Evolutionary conservation across 2,888 invertebrate species (phyloP).

Genomic region (Netelia virgata): DNA sequence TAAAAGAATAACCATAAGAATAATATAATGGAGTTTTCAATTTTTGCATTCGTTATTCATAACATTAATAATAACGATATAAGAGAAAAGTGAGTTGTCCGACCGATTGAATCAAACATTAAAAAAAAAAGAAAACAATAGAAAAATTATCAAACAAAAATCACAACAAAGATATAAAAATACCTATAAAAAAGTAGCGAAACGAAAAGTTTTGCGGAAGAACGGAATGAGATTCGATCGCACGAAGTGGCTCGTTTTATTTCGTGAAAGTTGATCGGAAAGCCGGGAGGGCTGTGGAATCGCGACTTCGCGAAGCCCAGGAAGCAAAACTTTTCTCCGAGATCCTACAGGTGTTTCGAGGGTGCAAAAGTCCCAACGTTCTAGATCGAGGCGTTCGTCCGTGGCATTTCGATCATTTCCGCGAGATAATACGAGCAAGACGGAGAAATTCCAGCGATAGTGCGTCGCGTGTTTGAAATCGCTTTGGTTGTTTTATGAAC

Average conservation of each 20-base stretch:
- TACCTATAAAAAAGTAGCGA: neutral
- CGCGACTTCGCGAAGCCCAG: neutral
- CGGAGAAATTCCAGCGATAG: neutral
- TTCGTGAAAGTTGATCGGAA: constrained; percentile 32
- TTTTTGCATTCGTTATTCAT: neutral
- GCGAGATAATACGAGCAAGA: neutral
- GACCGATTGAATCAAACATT: neutral
- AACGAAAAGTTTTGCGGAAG: no score
- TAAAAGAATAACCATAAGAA: neutral
- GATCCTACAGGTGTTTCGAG: constrained; percentile 56
- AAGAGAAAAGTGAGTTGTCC: neutral
- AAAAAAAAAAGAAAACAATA: constrained; percentile 10
- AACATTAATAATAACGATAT: constrained; percentile 5
- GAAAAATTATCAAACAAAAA: neutral
- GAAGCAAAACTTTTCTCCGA: constrained; percentile 31
- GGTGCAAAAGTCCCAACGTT: neutral
- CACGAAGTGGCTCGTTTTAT: neutral
- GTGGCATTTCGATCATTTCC: neutral
- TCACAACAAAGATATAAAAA: neutral
- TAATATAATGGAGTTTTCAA: neutral
- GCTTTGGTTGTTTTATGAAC: neutral
- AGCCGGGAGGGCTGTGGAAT: neutral
- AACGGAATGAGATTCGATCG: neutral
- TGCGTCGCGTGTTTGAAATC: constrained; percentile 12
- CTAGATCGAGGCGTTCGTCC: neutral